Base-by-base conservation (phyloP, 2,113 vertebrate species). In the Rhinopomastus cyanomelas region DNA sequence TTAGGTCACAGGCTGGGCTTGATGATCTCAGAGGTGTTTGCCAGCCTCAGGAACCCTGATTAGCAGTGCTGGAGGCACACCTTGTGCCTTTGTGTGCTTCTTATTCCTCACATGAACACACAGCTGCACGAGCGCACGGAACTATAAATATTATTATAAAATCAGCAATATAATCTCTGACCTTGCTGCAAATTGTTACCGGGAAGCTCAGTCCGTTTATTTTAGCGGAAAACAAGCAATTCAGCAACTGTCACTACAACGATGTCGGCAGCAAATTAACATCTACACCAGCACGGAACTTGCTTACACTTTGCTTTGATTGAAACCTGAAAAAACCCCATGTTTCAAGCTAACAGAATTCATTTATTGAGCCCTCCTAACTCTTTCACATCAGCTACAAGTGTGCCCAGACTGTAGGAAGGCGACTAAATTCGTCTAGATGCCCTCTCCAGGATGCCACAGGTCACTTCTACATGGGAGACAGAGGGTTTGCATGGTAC, bases 181-280 rank as follows among this genome's bases (percentile, higher is more conserved):
- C 85, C 90, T 80, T 87, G 78, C 64, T 95, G 87, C 78, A 85
- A 97, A 95, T 68, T 68, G 44, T 65, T 94, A 83, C 85, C 89
- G 78, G 53, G 78, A 94, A 93, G 87, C 85, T 80, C 44, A 77
- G 81, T 75, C 60, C 78, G 69, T 74, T 94, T 95, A 95, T 85
- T 97, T 90, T 60, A 80, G 91, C 62, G 84, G 88, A 93, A 90
- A 94, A 90, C 44, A 85, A 96, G 60, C 67, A 59, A 55, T 79
- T 96, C 76, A 73, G 84, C 60, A 95, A 83, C 93, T 91, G 88
- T 87, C 95, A 91, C 90, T 83, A 88, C 87, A 94, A 85, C 42
- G 29, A 32, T 60, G 80, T 82, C 92, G 89, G 77, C 81, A 92
- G 85, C 82, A 91, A 96, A 96, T 95, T 88, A 94, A 96, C 96